phyloP scores from a whole-genome alignment of 2,113 vertebrate species.

The Cardinalis cardinalis region DNA sequence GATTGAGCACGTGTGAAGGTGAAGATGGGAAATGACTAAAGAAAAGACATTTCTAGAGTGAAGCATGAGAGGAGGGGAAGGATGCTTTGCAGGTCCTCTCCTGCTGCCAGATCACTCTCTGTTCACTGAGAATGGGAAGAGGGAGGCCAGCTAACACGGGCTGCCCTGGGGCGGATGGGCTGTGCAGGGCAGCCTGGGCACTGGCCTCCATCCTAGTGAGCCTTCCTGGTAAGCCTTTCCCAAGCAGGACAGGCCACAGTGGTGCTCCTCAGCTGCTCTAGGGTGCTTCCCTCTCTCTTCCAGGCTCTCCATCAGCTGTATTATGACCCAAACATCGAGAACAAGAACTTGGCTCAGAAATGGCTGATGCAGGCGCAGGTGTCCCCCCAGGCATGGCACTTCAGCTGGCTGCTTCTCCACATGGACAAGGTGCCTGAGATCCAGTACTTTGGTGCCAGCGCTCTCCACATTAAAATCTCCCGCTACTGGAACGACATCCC shows the following conservation, averaged over 20 bases:
- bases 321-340: constrained; percentile 98
- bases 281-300: constrained; percentile 40
- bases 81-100: background rate
- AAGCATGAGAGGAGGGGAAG: background rate
- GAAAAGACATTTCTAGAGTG: constrained; percentile 1
- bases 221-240: background rate
- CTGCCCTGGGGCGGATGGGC: accelerated
- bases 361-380: constrained; percentile 99
- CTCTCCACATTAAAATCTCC: constrained; percentile 97
- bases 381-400: constrained; percentile 98
- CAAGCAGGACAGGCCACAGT: background rate
- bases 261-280: constrained; percentile 5
- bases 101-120: accelerated
- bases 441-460: constrained; percentile 97
- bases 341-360: constrained; percentile 99
- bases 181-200: background rate
- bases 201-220: background rate
- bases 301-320: constrained; percentile 97
- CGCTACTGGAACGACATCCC: constrained; percentile 98
- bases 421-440: constrained; percentile 98
- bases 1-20: background rate
- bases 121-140: background rate
- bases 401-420: constrained; percentile 93
- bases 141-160: background rate
- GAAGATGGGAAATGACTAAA: background rate